Percentiles rank a stretch among this genome's conserved stretches.
Evolutionary conservation across 2,888 invertebrate species (phyloP).

Genomic region (Limnephilus auricula): DNA sequence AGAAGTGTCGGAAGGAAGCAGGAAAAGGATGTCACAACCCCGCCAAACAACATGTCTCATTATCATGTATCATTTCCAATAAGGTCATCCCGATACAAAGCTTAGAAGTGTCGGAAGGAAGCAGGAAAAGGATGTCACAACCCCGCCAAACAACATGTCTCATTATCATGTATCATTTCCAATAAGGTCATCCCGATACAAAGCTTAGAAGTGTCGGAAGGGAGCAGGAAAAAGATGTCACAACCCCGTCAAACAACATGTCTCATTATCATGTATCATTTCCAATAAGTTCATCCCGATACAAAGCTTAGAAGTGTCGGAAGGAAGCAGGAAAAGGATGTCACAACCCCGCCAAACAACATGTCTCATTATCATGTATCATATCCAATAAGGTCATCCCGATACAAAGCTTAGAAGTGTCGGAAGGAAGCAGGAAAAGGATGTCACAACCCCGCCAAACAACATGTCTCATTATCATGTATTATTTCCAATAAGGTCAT

Average conservation of each 20-base stretch:
- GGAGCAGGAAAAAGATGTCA: constrained; percentile 10
- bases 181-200: neutral
- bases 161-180: too few species aligned
- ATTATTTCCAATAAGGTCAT: constrained; percentile 5
- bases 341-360: constrained; percentile 10
- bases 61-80: too few species aligned
- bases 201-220: neutral
- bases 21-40: constrained; percentile 12
- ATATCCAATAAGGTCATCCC: neutral
- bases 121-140: constrained; percentile 16
- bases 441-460: constrained; percentile 10
- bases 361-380: too few species aligned
- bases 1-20: neutral
- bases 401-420: neutral
- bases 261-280: too few species aligned
- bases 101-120: neutral
- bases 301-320: neutral
- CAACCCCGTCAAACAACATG: neutral
- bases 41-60: neutral
- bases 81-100: neutral
- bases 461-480: too few species aligned
- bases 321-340: constrained; percentile 12
- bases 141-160: neutral
- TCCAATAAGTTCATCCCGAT: neutral
- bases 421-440: neutral